These are phyloP conservation scores for Drosophila setosimentum DNA, from an alignment of 2,888 invertebrate species.

Conservation along the genomic window DNA sequence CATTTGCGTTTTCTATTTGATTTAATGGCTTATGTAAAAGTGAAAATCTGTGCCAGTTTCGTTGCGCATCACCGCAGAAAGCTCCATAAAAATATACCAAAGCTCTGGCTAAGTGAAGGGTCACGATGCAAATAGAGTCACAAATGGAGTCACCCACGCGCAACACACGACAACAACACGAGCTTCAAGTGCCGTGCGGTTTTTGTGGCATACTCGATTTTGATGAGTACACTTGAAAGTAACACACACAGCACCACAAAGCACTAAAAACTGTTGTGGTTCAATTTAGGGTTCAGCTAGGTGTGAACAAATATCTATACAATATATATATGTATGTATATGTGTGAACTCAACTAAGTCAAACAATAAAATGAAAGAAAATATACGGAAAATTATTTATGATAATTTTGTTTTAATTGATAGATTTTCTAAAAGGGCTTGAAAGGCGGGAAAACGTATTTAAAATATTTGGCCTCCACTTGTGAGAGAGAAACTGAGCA, in stretches of 20 bases:
- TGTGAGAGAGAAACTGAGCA: neutral
- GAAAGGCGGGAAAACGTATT: neutral
- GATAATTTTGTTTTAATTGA: conserved; percentile 1
- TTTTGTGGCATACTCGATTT: conserved; percentile 40
- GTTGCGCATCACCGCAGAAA: conserved; percentile 31
- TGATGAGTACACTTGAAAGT: conserved; percentile 7
- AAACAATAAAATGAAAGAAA: neutral
- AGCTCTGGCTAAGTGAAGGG: conserved; percentile 50
- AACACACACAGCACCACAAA: conserved; percentile 41
- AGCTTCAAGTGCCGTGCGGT: conserved; percentile 37
- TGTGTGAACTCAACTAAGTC: neutral
- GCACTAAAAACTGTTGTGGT: neutral
- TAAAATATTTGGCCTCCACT: neutral
- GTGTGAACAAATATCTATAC: conserved; percentile 17
- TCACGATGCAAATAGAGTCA: conserved; percentile 39
- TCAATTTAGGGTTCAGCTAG: neutral
- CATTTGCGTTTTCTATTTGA: conserved; percentile 52
- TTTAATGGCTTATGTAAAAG: conserved; percentile 35
- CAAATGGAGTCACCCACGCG: conserved; percentile 40
- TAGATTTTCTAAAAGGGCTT: neutral
- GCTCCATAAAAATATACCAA: neutral
- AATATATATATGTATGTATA: too few species aligned
- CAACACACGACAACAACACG: conserved; percentile 31
- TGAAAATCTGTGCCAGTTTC: conserved; percentile 45
- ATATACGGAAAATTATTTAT: conserved; percentile 3